These are phyloP conservation scores for Caenorhabditis elegans DNA, from an alignment of 1,140 invertebrate species.

Conservation along the genomic window DNA sequence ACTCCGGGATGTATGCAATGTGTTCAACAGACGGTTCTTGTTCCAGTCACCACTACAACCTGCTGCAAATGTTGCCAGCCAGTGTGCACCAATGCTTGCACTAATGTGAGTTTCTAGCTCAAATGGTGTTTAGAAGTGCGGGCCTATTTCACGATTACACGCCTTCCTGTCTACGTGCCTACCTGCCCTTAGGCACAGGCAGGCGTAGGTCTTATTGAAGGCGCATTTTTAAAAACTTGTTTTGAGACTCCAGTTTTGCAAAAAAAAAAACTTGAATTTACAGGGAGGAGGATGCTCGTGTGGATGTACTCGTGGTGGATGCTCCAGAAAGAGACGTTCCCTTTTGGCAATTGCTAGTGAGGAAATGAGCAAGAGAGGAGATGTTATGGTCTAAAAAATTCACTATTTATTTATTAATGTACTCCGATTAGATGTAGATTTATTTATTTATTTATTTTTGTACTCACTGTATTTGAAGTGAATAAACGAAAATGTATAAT, in stretches of 20 bases:
- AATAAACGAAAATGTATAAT: no score
- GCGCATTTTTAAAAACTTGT: no score
- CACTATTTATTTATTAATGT: no score
- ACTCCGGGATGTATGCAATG: conserved; percentile 20
- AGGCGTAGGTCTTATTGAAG: no score
- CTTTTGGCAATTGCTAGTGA: conserved; percentile 36
- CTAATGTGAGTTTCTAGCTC: background rate
- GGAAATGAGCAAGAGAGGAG: conserved; percentile 22
- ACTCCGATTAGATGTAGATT: background rate
- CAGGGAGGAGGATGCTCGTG: conserved; percentile 31
- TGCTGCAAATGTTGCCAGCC: conserved; percentile 27
- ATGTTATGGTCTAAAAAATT: background rate
- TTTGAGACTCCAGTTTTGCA: no score
- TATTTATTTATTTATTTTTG: no score
- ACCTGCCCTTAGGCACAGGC: no score
- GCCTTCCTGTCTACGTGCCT: no score
- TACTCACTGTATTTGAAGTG: no score
- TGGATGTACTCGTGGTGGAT: conserved; percentile 35
- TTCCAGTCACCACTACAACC: conserved; percentile 11
- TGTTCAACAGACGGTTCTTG: background rate
- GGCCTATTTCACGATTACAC: no score
- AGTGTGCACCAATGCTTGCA: background rate
- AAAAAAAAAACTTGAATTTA: background rate
- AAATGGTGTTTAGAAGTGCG: no score
- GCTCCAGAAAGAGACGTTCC: conserved; percentile 29